Percentiles rank a stretch among this genome's conserved stretches.
Evolutionary conservation across 2,888 invertebrate species (phyloP).

Genomic region (Eucera pruinosa): DNA sequence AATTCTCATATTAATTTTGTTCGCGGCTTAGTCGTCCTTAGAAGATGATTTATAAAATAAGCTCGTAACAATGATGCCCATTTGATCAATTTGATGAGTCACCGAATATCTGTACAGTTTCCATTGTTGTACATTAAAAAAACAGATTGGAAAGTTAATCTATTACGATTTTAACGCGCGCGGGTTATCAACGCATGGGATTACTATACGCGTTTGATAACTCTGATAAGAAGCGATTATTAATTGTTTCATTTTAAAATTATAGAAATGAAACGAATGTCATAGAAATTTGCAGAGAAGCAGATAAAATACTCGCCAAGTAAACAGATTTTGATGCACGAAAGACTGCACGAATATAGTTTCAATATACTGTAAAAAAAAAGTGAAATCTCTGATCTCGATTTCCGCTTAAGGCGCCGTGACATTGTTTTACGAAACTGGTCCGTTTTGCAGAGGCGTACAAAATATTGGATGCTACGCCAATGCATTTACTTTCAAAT

Average conservation of each 20-base stretch:
- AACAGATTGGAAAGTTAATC: too few species aligned
- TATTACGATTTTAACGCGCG: too few species aligned
- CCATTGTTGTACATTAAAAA: not conserved
- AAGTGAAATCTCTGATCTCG: constrained; percentile 51
- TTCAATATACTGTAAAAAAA: not conserved
- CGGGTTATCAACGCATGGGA: too few species aligned
- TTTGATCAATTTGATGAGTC: too few species aligned
- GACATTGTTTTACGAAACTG: constrained; percentile 30
- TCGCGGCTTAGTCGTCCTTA: too few species aligned
- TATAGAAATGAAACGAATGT: not conserved
- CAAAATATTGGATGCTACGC: not conserved
- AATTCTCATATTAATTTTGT: too few species aligned
- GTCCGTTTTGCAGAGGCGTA: constrained; percentile 14
- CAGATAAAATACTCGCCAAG: not conserved
- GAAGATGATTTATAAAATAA: too few species aligned
- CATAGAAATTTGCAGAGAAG: not conserved
- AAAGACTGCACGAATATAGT: not conserved
- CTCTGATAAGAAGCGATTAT: not conserved
- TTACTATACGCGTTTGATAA: not conserved
- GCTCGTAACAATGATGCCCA: too few species aligned
- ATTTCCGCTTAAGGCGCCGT: constrained; percentile 9
- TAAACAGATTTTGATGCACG: not conserved
- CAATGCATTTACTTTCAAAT: not conserved
- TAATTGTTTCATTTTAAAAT: not conserved
- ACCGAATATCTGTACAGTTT: too few species aligned